A percentile compares a stretch with the other conserved stretches of the same genome.
Conservation (phyloP, 1,140 invertebrate species). For the Lucilia sericata region DNA sequence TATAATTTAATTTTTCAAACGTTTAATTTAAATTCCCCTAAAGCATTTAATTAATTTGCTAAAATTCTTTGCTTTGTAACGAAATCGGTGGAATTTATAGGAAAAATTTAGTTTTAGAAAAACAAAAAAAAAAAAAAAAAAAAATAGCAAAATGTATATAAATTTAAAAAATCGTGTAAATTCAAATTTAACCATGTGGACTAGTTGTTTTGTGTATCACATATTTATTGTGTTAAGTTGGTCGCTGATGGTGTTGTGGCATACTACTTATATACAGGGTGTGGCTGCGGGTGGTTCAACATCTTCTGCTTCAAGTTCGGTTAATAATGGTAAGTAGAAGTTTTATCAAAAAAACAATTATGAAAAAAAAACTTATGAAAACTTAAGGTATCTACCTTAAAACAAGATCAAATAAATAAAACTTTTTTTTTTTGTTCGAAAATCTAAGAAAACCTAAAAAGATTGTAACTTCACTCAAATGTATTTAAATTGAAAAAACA, state of each 20-base stretch:
- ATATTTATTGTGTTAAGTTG: constrained; percentile 14
- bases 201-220: not conserved
- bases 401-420: no score
- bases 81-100: not conserved
- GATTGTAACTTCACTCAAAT: no score
- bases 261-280: not conserved
- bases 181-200: not conserved
- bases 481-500: no score
- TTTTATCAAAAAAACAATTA: no score
- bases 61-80: no score
- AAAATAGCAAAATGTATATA: not conserved
- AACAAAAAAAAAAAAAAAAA: constrained; percentile 1
- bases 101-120: not conserved
- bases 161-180: constrained; percentile 5
- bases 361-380: no score
- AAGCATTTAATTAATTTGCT: not conserved
- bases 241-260: not conserved
- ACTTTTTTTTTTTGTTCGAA: no score
- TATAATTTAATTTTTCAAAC: not conserved
- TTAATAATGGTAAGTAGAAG: constrained; percentile 31
- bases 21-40: not conserved
- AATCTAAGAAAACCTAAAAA: no score
- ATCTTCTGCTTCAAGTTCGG: not conserved
- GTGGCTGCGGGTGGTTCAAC: not conserved
- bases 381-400: no score